These are phyloP conservation scores for Polyommatus iphigenia DNA, from an alignment of 2,888 invertebrate genomes.

Conservation along the genomic window DNA sequence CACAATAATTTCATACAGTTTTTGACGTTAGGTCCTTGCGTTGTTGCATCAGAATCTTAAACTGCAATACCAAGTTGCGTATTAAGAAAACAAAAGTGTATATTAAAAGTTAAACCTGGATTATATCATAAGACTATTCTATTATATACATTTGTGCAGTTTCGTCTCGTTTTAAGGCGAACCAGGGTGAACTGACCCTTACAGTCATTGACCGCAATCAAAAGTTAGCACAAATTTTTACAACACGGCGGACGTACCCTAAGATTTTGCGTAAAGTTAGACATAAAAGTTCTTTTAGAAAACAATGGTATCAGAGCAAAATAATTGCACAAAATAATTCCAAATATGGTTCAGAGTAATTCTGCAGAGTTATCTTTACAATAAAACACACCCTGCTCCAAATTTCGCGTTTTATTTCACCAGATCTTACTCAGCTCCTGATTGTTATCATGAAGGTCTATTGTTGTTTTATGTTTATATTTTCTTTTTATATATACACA, in stretches of 20 bases:
- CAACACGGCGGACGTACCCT: not conserved
- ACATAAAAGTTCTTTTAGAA: not conserved
- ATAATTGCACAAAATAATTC: conserved; percentile 1
- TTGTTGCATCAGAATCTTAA: conserved; percentile 8
- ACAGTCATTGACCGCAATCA: not conserved
- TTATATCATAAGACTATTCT: too few relatives aligned
- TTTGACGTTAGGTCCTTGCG: conserved; percentile 12
- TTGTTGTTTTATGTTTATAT: not conserved
- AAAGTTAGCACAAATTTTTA: not conserved
- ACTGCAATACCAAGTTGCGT: not conserved
- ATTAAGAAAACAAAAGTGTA: not conserved
- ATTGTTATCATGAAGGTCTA: not conserved
- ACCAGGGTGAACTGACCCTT: too few relatives aligned
- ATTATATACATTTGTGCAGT: too few relatives aligned
- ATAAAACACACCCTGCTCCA: conserved; percentile 11
- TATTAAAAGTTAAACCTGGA: too few relatives aligned
- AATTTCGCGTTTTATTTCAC: not conserved
- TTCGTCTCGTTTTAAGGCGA: too few relatives aligned
- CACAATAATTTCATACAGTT: not conserved
- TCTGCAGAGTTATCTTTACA: not conserved
- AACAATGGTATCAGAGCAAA: conserved; percentile 25
- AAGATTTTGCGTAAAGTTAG: not conserved
- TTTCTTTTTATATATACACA: not conserved
- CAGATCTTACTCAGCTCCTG: not conserved
- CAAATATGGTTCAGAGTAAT: not conserved